phyloP scores from a whole-genome alignment of 1,140 invertebrate genomes.

The Oryzaephilus surinamensis region DNA sequence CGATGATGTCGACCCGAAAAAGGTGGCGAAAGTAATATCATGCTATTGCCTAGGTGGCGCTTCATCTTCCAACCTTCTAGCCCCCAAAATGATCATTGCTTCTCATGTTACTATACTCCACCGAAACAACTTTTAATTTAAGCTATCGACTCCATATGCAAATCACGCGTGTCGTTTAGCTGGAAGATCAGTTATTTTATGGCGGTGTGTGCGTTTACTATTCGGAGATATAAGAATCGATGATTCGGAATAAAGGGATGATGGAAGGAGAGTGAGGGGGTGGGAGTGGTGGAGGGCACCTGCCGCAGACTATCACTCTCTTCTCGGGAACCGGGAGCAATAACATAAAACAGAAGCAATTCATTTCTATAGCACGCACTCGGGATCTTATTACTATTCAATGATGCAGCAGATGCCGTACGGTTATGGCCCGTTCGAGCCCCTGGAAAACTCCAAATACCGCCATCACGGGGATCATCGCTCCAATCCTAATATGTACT shows the following conservation, averaged over 20 bases:
- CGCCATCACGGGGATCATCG: background rate
- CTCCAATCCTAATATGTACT: no score
- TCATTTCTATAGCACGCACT: constrained; percentile 31
- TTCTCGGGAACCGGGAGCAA: constrained; percentile 16
- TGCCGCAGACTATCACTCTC: no score
- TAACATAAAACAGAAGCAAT: constrained; percentile 33
- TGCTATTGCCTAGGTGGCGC: no score
- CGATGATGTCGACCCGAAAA: constrained; percentile 16
- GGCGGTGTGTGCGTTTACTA: constrained; percentile 17
- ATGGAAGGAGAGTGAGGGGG: no score
- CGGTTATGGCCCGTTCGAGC: constrained; percentile 20
- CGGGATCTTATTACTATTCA: constrained; percentile 33
- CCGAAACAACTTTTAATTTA: constrained; percentile 23
- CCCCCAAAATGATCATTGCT: no score
- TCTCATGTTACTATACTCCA: no score
- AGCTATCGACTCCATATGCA: constrained; percentile 27
- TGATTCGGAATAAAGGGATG: constrained; percentile 8
- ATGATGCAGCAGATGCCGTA: constrained; percentile 24
- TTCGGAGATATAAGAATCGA: constrained; percentile 20
- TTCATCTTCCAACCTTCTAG: no score
- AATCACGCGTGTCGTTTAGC: constrained; percentile 32
- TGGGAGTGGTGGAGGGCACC: constrained; percentile 7
- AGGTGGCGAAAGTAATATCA: constrained; percentile 28
- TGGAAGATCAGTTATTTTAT: constrained; percentile 30
- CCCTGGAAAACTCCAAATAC: constrained; percentile 14